These are phyloP conservation scores for Drosophila gaucha DNA, from an alignment of 2,888 invertebrate species.

Conservation along the genomic window DNA sequence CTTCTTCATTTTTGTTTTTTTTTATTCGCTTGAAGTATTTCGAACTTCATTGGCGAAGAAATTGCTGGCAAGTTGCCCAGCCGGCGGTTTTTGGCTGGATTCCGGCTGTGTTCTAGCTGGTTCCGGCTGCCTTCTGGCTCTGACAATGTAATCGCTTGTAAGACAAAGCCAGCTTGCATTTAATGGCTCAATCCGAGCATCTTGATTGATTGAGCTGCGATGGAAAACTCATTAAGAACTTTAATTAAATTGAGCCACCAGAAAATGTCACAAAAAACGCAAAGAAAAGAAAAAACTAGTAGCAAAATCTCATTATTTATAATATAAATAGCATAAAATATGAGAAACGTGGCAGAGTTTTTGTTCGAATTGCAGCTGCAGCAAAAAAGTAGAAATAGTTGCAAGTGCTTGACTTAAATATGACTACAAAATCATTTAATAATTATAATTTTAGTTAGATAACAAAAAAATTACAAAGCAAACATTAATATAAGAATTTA, in stretches of 20 bases:
- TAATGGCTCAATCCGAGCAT: conserved; percentile 60
- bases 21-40: conserved; percentile 58
- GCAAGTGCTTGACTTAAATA: not conserved
- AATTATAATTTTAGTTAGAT: not conserved
- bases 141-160: conserved; percentile 66
- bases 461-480: too few species aligned
- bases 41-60: conserved; percentile 62
- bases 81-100: conserved; percentile 11
- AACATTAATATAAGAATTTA: too few species aligned
- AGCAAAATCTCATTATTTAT: conserved; percentile 72
- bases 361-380: conserved; percentile 5
- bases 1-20: conserved; percentile 12
- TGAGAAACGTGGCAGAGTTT: conserved; percentile 14
- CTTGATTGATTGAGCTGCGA: conserved; percentile 75
- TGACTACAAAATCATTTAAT: not conserved
- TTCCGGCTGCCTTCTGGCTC: conserved; percentile 3
- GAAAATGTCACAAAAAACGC: conserved; percentile 19
- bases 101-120: not conserved
- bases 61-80: conserved; percentile 60
- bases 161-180: conserved; percentile 65
- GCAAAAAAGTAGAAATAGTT: not conserved
- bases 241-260: conserved; percentile 71
- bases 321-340: conserved; percentile 33
- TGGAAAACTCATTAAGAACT: conserved; percentile 78
- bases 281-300: conserved; percentile 8